phyloP scores from a whole-genome alignment of 2,113 vertebrate species.

The Trachemys scripta region DNA sequence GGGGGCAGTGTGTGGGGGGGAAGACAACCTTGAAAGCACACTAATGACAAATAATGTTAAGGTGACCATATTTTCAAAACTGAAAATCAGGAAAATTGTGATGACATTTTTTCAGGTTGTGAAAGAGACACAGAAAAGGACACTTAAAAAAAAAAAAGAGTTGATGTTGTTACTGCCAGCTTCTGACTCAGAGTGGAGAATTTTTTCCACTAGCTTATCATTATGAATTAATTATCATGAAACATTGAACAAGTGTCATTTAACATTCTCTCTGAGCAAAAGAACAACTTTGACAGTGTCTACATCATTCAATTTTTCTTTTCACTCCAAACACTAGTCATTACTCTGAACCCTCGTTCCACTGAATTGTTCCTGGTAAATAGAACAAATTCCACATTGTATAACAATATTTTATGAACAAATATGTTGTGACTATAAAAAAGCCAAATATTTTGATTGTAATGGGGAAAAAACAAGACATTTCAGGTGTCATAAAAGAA shows the following conservation, averaged over 20 bases:
- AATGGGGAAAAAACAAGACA: neutral
- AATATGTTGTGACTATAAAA: neutral
- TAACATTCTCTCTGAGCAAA: neutral
- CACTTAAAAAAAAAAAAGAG: neutral
- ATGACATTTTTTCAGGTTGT: neutral
- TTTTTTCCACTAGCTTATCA: neutral
- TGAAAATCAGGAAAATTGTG: neutral
- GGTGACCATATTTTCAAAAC: neutral
- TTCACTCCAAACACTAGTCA: neutral
- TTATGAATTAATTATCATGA: neutral
- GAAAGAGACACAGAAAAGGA: neutral
- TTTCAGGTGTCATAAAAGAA: neutral
- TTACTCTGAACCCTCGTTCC: neutral
- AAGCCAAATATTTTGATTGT: neutral
- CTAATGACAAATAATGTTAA: neutral
- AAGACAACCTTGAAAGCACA: neutral
- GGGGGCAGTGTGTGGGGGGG: too few species aligned
- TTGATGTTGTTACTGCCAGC: neutral
- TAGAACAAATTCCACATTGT: neutral
- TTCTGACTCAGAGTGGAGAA: neutral
- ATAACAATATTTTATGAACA: neutral
- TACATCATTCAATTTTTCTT: neutral
- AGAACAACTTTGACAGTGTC: neutral
- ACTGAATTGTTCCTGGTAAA: neutral
- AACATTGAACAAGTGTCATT: neutral